Evolutionary conservation across 1,140 invertebrate genomes (phyloP).

Genomic region (Calephelis virginiensis): DNA sequence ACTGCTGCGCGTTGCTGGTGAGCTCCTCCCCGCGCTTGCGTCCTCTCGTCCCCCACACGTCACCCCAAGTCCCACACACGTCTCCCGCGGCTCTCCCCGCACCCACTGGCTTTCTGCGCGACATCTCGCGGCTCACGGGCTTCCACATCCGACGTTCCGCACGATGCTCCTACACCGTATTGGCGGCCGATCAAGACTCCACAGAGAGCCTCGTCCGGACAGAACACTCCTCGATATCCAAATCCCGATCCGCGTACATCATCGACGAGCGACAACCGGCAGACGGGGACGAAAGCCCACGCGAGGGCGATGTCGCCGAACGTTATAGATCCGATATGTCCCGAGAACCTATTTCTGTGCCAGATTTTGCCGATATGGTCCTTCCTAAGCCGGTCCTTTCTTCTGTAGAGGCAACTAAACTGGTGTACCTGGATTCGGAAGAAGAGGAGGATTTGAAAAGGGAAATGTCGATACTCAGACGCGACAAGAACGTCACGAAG

Average conservation of each 20-base stretch:
- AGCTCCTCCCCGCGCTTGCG: conserved; percentile 52
- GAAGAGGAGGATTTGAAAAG: conserved; percentile 81
- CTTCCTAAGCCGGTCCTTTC: conserved; percentile 83
- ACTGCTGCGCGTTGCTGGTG: conserved; percentile 61
- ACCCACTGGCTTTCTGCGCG: conserved; percentile 81
- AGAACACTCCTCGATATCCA: conserved; percentile 67
- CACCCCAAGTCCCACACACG: conserved; percentile 18
- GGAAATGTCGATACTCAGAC: conserved; percentile 33
- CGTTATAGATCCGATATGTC: conserved; percentile 57
- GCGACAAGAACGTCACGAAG: conserved; percentile 27
- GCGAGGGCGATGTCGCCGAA: conserved; percentile 44
- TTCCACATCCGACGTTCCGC: conserved; percentile 85
- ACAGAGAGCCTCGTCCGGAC: conserved; percentile 81
- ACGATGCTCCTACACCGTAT: conserved; percentile 84
- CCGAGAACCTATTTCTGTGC: conserved; percentile 86
- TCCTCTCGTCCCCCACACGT: conserved; percentile 38
- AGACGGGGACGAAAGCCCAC: conserved; percentile 59
- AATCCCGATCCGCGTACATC: conserved; percentile 82
- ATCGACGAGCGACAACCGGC: conserved; percentile 76
- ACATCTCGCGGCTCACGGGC: conserved; percentile 86
- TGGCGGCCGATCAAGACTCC: conserved; percentile 84
- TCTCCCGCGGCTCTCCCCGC: conserved; percentile 20
- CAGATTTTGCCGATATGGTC: conserved; percentile 84
- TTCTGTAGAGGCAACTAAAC: conserved; percentile 83
- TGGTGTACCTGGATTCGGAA: conserved; percentile 85